These are phyloP conservation scores for Erinaceus europaeus DNA, from an alignment of 2,113 vertebrate species.

Conservation along the genomic window DNA sequence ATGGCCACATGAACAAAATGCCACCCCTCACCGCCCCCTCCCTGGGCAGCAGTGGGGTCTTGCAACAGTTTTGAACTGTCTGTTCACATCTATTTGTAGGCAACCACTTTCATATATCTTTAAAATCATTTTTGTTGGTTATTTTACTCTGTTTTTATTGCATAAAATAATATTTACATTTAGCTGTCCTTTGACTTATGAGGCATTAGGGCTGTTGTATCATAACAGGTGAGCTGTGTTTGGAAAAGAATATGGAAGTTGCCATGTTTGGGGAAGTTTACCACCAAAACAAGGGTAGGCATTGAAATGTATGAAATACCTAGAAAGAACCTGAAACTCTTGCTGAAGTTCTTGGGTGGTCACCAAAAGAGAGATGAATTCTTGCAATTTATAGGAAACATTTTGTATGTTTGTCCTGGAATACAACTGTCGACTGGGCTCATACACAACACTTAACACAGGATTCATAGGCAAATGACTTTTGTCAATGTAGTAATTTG, in stretches of 20 bases:
- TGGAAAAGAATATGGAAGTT: background rate
- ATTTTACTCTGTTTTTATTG: background rate
- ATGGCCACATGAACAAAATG: background rate
- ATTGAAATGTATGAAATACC: background rate
- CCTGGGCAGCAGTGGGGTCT: background rate
- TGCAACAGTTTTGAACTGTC: constrained; percentile 3
- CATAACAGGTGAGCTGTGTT: background rate
- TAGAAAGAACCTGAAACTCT: background rate
- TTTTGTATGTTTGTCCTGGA: background rate
- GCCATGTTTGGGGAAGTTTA: background rate
- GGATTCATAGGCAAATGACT: background rate
- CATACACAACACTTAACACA: background rate
- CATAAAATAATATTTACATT: background rate
- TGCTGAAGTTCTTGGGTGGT: constrained; percentile 6
- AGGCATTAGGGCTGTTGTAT: background rate
- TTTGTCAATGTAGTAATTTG: background rate
- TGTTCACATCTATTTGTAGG: constrained; percentile 55
- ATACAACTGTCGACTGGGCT: background rate
- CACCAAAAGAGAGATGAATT: background rate
- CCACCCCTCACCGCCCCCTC: too few relatives aligned
- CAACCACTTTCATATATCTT: background rate
- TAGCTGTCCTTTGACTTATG: background rate
- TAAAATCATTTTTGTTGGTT: constrained; percentile 1
- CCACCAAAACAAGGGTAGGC: background rate
- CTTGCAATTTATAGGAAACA: constrained; percentile 15